A percentile compares a stretch with the other conserved stretches of the same genome.
phyloP scores from a whole-genome alignment of 2,113 vertebrate genomes.

The Suncus etruscus region DNA sequence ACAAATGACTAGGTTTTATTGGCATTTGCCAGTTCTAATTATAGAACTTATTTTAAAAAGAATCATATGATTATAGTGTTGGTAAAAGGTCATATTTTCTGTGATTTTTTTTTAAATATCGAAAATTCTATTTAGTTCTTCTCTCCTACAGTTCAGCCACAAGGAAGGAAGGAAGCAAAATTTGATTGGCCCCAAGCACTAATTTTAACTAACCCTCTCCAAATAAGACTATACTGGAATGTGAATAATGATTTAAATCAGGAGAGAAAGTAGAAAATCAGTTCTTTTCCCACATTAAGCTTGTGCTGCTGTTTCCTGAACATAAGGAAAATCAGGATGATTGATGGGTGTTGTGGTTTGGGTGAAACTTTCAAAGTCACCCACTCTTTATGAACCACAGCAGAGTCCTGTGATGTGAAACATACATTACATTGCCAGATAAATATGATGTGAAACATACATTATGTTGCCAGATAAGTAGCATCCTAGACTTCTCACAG shows the following conservation, averaged over 20 bases:
- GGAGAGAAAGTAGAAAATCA: slow-evolving; percentile 31
- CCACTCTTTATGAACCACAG: neutral
- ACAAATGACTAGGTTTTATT: slow-evolving; percentile 68
- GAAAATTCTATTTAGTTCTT: slow-evolving; percentile 45
- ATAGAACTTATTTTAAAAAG: slow-evolving; percentile 62
- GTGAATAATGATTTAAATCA: slow-evolving; percentile 43
- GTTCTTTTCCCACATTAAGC: neutral
- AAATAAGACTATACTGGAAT: neutral
- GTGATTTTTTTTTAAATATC: neutral
- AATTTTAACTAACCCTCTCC: slow-evolving; percentile 4
- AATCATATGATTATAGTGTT: slow-evolving; percentile 49
- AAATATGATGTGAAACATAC: neutral
- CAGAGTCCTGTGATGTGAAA: neutral
- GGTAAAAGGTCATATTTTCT: slow-evolving; percentile 50
- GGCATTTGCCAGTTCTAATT: slow-evolving; percentile 72
- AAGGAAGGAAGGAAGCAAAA: slow-evolving; percentile 19
- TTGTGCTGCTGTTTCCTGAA: neutral
- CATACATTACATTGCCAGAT: neutral
- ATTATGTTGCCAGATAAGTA: neutral
- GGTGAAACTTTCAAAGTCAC: slow-evolving; percentile 2
- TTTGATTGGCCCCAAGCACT: slow-evolving; percentile 18
- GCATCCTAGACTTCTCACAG: neutral
- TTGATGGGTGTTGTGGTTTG: neutral
- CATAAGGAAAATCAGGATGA: neutral
- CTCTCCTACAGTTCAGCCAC: neutral